Conservation (phyloP, 1,140 invertebrate genomes). For the Drosophila micromelanica region DNA sequence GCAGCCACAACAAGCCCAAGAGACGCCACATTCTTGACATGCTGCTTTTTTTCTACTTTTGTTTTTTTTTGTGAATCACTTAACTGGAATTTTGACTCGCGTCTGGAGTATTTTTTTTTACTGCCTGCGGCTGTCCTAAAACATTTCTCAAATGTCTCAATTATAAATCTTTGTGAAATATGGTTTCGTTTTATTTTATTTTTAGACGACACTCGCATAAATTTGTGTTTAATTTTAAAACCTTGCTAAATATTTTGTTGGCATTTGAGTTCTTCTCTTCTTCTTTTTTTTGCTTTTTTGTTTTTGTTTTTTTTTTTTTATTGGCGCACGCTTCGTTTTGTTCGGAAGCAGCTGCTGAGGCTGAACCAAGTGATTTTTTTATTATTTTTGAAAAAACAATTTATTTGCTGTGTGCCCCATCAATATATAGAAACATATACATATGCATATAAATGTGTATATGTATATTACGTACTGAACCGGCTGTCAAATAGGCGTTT, state of each 20-base stretch:
- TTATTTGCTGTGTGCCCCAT: conserved; percentile 8
- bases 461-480: background rate
- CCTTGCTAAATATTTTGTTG: conserved; percentile 13
- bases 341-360: background rate
- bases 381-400: background rate
- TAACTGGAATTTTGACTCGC: background rate
- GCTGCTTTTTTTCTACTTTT: background rate
- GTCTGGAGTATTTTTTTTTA: background rate
- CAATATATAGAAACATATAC: conserved; percentile 9
- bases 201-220: background rate
- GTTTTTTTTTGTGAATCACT: background rate
- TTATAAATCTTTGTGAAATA: conserved; percentile 3
- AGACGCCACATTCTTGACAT: conserved; percentile 11
- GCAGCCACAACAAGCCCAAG: conserved; percentile 1
- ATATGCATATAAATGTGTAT: background rate
- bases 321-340: conserved; percentile 39
- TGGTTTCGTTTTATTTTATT: conserved; percentile 1
- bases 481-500: conserved; percentile 21
- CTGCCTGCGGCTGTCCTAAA: background rate
- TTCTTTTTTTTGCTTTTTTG: background rate
- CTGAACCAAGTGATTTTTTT: background rate
- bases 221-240: conserved; percentile 12
- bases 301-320: conserved; percentile 28
- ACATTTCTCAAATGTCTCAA: conserved; percentile 12
- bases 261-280: too few species aligned